Conservation (phyloP, 1,140 invertebrate genomes). For the Holcopasites calliopsidis region DNA sequence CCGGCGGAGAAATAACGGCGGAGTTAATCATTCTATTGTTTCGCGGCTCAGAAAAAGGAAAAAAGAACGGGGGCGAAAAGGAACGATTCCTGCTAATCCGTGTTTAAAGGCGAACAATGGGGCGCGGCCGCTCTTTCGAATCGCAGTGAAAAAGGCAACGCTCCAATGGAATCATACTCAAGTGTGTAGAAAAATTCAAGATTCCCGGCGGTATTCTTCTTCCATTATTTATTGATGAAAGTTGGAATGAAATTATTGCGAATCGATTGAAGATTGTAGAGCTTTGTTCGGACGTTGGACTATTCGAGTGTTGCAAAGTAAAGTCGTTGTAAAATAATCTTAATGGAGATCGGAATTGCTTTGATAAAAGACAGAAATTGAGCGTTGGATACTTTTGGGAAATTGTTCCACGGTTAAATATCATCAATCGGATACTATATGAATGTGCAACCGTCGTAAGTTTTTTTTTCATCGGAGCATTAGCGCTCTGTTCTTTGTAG, state of each 20-base stretch:
- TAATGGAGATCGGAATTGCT: too few species aligned
- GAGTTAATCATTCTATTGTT: conserved; percentile 21
- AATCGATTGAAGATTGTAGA: too few species aligned
- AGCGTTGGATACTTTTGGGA: too few species aligned
- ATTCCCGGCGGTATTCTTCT: too few species aligned
- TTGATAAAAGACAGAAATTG: too few species aligned
- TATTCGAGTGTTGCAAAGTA: too few species aligned
- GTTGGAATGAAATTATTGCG: too few species aligned
- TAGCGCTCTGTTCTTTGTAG: not conserved
- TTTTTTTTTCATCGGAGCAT: not conserved
- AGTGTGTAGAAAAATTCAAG: too few species aligned
- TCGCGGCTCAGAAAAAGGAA: not conserved
- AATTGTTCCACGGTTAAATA: too few species aligned
- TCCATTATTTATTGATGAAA: too few species aligned
- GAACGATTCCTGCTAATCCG: not conserved
- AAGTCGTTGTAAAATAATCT: too few species aligned
- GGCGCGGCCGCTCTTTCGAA: not conserved
- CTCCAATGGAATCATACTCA: not conserved
- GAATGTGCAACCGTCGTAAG: not conserved
- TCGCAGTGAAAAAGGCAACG: not conserved
- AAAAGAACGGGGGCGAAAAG: not conserved
- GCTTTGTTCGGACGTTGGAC: too few species aligned
- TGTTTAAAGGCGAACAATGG: not conserved
- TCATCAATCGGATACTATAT: not conserved
- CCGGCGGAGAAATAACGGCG: not conserved